Evolutionary conservation across 2,797 vertebrate genomes (phyloP).

Genomic region (Aphelocoma californica): DNA sequence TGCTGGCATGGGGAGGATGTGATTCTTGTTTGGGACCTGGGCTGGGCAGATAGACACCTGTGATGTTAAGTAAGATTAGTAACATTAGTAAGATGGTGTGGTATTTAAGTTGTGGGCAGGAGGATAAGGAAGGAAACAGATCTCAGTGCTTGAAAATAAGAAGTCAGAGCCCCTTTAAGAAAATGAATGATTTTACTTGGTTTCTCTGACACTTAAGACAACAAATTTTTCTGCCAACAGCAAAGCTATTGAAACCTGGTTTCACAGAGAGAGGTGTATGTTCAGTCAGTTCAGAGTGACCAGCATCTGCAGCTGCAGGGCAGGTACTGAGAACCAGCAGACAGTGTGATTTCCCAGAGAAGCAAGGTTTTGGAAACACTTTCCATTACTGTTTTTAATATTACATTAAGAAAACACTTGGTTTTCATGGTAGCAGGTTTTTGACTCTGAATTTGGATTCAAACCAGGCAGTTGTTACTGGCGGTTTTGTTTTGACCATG

Average conservation of each 20-base stretch:
- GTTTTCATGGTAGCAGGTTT: not conserved
- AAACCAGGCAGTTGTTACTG: not conserved
- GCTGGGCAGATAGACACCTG: not conserved
- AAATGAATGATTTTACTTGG: not conserved
- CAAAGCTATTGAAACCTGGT: not conserved
- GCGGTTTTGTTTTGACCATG: not conserved
- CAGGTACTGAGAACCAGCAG: not conserved
- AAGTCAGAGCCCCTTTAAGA: not conserved
- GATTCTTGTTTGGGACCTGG: not conserved
- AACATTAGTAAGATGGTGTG: not conserved
- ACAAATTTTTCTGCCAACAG: not conserved
- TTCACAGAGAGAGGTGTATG: rapidly evolving
- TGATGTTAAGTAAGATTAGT: not conserved
- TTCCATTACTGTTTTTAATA: not conserved
- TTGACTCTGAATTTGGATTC: not conserved
- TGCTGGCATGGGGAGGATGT: not conserved
- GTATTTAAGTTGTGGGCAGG: not conserved
- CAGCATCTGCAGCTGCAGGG: not conserved
- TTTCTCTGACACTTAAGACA: not conserved
- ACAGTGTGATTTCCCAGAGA: not conserved
- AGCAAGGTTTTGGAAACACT: not conserved
- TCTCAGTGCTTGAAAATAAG: not conserved
- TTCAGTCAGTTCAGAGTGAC: not conserved
- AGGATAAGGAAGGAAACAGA: not conserved
- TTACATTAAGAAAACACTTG: not conserved